Base-by-base conservation (phyloP, 1,140 invertebrate species). In the Akabosia matsudoensis region DNA sequence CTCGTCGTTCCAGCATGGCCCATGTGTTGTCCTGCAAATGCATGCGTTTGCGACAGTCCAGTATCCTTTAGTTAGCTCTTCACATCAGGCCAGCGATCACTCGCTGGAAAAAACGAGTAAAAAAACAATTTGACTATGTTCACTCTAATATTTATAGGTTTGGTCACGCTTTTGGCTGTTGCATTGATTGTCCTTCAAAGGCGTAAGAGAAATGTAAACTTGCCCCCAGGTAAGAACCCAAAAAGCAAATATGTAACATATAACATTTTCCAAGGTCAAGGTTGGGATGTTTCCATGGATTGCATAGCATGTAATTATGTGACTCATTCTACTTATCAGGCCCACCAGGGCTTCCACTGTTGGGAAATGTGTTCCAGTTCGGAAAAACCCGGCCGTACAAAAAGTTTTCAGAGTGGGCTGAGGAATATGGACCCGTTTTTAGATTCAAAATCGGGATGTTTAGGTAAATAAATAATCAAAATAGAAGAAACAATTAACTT, bases 371-470 rank as follows among this genome's bases (percentile, higher is more conserved):
- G 1, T 28, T 52, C 7, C 70, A 31, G 13, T 4, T 79, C 31
- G 79, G 76, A 30, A n/a, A 26, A 18, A 37, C 30, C 24, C 76
- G 74, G 0, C 71, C 71, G 22, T 18, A 45, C 18, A 28, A 45
- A n/a, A 73, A 18, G 2, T 77, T 75, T 31, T 16, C 10, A 4
- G 22, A 52, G 28, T 77, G 70, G 74, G 70, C 70, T 2, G 75
- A 71, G 33, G 54, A 75, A 45, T 77, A 77, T 22, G 79, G 79
- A 4, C 70, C 74, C 3, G 34, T 79, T 28, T 73, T 77, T 16
- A 64, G 54, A 26, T 3, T 77, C 24, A 71, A 73, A 24, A 76
- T 77, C 18, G 79, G 79, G 67, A 28, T 24, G 16, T 33, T 37
- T 4, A 33, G 76, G 75, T 37, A 45, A 51, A 30, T 67, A 67